A percentile compares a stretch with the other conserved stretches of the same genome.
phyloP scores from a whole-genome alignment of 2,888 invertebrate species.

The Scaeva pyrastri region DNA sequence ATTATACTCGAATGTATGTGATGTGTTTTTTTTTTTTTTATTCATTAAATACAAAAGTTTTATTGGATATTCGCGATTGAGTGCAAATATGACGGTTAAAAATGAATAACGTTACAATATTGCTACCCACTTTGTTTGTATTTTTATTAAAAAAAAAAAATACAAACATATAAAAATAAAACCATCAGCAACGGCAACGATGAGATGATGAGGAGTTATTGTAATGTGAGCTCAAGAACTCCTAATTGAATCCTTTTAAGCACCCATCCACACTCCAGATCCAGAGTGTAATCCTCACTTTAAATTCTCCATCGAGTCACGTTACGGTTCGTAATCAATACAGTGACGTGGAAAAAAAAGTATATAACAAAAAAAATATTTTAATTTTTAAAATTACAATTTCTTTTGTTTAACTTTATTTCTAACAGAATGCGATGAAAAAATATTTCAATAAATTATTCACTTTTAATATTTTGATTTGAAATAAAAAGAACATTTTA shows the following conservation, averaged over 20 bases:
- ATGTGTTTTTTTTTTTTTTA: constrained; percentile 44
- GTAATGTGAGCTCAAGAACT: constrained; percentile 32
- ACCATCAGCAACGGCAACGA: background rate
- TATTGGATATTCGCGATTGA: constrained; percentile 71
- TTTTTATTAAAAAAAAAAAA: constrained; percentile 51
- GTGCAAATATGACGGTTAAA: constrained; percentile 63
- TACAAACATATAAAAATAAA: background rate
- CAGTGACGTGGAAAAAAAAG: background rate
- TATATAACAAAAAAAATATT: no score
- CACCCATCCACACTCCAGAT: background rate
- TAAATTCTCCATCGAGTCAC: constrained; percentile 6
- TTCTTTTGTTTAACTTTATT: no score
- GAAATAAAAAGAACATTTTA: no score
- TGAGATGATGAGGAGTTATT: constrained; percentile 21
- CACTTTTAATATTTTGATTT: no score
- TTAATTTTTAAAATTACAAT: no score
- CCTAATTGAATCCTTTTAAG: constrained; percentile 75
- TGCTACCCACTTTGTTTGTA: constrained; percentile 67
- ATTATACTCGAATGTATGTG: background rate
- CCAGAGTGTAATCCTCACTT: constrained; percentile 42
- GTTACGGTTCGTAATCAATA: constrained; percentile 5
- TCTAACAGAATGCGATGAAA: no score
- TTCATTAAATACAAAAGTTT: constrained; percentile 53
- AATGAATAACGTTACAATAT: constrained; percentile 66
- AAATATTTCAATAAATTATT: no score